Percentiles rank a stretch among this genome's conserved stretches.
Evolutionary conservation across 1,140 invertebrate species (phyloP).

Genomic region (Sitodiplosis mosellana): DNA sequence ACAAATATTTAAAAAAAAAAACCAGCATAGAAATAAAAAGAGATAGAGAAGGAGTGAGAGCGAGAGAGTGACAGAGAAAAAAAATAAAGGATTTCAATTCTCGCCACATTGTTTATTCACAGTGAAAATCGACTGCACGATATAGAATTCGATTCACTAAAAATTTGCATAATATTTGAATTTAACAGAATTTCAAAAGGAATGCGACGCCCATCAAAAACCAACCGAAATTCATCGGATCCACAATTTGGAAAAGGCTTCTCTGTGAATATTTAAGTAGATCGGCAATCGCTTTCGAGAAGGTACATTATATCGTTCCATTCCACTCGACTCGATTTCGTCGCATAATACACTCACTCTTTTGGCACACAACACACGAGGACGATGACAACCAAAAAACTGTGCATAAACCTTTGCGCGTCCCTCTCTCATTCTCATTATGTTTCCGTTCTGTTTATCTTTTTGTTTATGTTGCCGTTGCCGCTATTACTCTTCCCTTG

Average conservation of each 20-base stretch:
- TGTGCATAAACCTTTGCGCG: background rate
- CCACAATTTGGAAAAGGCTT: conserved; percentile 65
- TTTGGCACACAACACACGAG: background rate
- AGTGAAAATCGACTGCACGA: too few species aligned
- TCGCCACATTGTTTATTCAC: conserved; percentile 4
- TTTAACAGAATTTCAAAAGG: conserved; percentile 41
- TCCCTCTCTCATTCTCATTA: background rate
- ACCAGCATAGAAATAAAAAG: too few species aligned
- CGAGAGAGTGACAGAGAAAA: too few species aligned
- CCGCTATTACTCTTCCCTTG: background rate
- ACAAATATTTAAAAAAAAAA: background rate
- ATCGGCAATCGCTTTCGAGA: conserved; percentile 48
- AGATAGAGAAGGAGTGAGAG: too few species aligned
- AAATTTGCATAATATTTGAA: background rate
- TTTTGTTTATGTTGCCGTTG: background rate
- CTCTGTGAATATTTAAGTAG: conserved; percentile 58
- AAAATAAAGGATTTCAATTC: background rate
- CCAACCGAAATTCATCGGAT: conserved; percentile 56
- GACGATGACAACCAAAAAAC: too few species aligned
- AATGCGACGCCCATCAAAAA: conserved; percentile 55
- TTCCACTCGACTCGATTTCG: background rate
- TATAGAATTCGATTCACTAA: too few species aligned
- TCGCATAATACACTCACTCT: too few species aligned
- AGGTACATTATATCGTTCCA: conserved; percentile 16
- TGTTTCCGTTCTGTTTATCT: background rate